Base-by-base conservation (phyloP, 2,888 invertebrate species). In the Pyrochroa serraticornis region DNA sequence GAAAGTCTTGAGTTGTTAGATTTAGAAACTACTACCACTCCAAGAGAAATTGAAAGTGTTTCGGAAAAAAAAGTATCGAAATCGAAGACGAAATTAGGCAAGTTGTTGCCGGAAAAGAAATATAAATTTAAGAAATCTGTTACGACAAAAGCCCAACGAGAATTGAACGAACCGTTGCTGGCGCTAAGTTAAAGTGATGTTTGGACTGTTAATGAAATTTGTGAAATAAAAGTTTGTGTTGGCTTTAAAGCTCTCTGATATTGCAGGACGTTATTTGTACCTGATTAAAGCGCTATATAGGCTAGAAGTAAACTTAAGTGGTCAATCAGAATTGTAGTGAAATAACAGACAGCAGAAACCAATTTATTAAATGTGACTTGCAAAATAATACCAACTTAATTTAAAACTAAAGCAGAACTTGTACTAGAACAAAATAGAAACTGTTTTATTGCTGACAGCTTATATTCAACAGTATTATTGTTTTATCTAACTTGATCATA, bases 1-100 rank as follows among this genome's bases (percentile, higher is more conserved):
- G 93, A 93, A 76, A 90, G 90, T 49, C 77, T 93, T 64, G 86
- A 88, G 66, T 82, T 90, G 75, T 78, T 92, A 6, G 93, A 93
- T 70, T 80, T 85, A 46, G 84, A 87, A 62, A 53, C 53, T 6
- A 54, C 66, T 9, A 63, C 66, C 12, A 46, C 58, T 22, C 66
- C 46, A 6, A 13, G 5, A 9, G 37, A 14, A 37, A 48, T 63
- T 1, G 71, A 71, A 34, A 32, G 53, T 30, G 63, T 67, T 9
- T 73, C 75, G 52, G 67, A 78, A 42, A 81, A 83, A 51, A 82
- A 80, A 56, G 68, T 83, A 63, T 86, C 86, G 60, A 87, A 87
- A 74, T 79, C 84, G 39, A 90, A 90, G 77, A 80, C 84, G 54
- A 90, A 90, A 76, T 78, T 90, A 50, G 83, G 84, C 52, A 80